A percentile compares a stretch with the other conserved stretches of the same genome.
Conservation (phyloP, 2,797 vertebrate species). For the Cyclopterus lumpus region DNA sequence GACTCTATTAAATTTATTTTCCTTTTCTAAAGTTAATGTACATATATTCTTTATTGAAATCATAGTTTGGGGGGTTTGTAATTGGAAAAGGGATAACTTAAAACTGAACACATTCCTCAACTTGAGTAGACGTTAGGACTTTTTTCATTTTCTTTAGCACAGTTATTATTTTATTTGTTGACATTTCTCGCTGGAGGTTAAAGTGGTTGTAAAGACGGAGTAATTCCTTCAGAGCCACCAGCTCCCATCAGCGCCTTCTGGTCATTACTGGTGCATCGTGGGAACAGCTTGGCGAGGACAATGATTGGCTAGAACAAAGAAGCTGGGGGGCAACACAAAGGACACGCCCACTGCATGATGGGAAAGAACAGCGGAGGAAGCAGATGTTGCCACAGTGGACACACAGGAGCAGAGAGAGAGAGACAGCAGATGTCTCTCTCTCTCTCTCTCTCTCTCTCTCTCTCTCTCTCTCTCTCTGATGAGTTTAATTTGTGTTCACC, state of each 20-base stretch:
- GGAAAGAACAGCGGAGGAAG: constrained; percentile 93
- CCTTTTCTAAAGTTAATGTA: background rate
- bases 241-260: constrained; percentile 80
- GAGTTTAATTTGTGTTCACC: constrained; percentile 22
- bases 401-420: constrained; percentile 63
- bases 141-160: background rate
- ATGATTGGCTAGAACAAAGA: constrained; percentile 94
- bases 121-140: constrained; percentile 3
- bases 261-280: constrained; percentile 89
- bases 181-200: constrained; percentile 72
- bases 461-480: constrained; percentile 17
- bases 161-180: constrained; percentile 72
- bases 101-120: background rate
- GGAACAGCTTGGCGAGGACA: constrained; percentile 91
- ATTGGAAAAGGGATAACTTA: background rate
- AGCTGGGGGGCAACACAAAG: constrained; percentile 84
- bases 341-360: constrained; percentile 94
- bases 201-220: constrained; percentile 69
- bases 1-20: constrained; percentile 29
- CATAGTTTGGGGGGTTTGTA: background rate
- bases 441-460: constrained; percentile 24
- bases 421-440: constrained; percentile 63
- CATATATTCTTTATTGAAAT: constrained; percentile 1
- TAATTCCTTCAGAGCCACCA: constrained; percentile 82
- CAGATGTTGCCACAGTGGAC: constrained; percentile 93